These are phyloP conservation scores for Lordiphosa andalusiaca DNA, from an alignment of 2,888 invertebrate species.

Conservation along the genomic window DNA sequence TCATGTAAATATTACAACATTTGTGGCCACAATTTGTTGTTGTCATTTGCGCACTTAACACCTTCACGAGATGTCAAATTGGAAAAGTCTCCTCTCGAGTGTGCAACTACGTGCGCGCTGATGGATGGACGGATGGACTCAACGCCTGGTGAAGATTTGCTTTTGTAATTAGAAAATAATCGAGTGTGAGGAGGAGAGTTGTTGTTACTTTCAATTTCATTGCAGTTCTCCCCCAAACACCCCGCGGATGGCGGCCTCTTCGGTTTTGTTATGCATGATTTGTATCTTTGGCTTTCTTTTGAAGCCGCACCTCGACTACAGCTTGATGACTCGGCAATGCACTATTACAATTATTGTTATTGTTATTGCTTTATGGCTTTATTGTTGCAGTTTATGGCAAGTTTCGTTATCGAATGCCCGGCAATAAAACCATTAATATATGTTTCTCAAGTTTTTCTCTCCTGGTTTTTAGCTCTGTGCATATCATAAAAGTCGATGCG, in stretches of 20 bases:
- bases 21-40: constrained; percentile 28
- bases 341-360: constrained; percentile 44
- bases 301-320: constrained; percentile 35
- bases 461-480: constrained; percentile 41
- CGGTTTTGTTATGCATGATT: constrained; percentile 34
- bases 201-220: constrained; percentile 60
- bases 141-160: constrained; percentile 37
- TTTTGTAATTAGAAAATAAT: constrained; percentile 71
- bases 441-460: background rate
- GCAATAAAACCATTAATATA: constrained; percentile 23
- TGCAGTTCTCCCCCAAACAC: constrained; percentile 12
- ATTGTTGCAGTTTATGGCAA: constrained; percentile 59
- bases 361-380: constrained; percentile 47
- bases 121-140: constrained; percentile 1
- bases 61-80: constrained; percentile 44
- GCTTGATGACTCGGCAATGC: constrained; percentile 60
- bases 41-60: constrained; percentile 74
- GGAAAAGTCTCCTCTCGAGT: constrained; percentile 53
- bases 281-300: constrained; percentile 62
- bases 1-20: constrained; percentile 71
- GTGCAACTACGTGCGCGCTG: constrained; percentile 24
- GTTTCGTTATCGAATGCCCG: constrained; percentile 32
- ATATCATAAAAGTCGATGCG: constrained; percentile 29
- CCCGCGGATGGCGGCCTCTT: constrained; percentile 9
- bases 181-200: constrained; percentile 53